Evolutionary conservation across 2,113 vertebrate species (phyloP).

Genomic region (Limanda limanda): DNA sequence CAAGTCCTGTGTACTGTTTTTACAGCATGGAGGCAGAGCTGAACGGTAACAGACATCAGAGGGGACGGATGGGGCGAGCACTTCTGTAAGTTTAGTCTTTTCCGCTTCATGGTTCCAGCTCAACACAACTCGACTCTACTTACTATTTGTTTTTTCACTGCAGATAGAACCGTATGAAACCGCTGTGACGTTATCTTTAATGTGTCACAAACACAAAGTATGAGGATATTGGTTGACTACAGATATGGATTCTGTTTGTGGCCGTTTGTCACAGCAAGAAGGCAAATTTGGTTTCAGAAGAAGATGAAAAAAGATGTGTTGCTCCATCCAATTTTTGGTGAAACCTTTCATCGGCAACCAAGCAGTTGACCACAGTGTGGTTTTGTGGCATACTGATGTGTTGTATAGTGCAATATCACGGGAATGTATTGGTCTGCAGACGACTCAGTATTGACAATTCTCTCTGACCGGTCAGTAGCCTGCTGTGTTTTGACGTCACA

Average conservation of each 20-base stretch:
- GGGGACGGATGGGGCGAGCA: not conserved
- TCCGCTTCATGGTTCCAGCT: not conserved
- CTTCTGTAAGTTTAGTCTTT: not conserved
- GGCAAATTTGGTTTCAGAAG: not conserved
- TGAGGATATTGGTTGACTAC: not conserved
- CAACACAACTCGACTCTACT: not conserved
- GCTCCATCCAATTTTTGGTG: not conserved
- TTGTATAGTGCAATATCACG: not conserved
- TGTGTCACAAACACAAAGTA: not conserved
- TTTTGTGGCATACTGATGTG: not conserved
- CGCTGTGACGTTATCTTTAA: not conserved
- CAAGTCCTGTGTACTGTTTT: conserved; percentile 20
- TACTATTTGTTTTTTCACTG: too few relatives aligned
- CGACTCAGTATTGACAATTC: too few relatives aligned
- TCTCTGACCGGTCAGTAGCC: not conserved
- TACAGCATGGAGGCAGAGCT: conserved; percentile 36
- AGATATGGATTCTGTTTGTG: not conserved
- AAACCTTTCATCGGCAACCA: not conserved
- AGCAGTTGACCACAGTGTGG: not conserved
- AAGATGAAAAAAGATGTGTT: not conserved
- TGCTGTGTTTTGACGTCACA: too few relatives aligned
- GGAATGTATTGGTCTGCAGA: not conserved
- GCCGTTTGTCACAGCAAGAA: not conserved
- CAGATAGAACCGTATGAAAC: not conserved
- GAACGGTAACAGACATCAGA: conserved; percentile 29